phyloP scores from a whole-genome alignment of 2,797 vertebrate genomes.

The Anomalospiza imberbis region DNA sequence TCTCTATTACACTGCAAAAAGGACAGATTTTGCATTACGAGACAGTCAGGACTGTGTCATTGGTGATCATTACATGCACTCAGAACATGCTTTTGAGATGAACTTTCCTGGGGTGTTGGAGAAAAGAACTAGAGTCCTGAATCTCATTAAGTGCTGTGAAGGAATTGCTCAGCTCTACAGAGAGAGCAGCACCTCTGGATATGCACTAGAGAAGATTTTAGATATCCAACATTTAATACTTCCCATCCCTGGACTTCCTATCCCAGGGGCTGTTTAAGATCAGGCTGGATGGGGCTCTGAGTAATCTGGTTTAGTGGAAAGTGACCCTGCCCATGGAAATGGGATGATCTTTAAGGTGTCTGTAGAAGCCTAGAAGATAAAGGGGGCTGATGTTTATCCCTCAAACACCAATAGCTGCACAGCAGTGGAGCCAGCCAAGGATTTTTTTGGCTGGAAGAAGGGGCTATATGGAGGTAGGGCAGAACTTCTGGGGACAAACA shows the following conservation, averaged over 20 bases:
- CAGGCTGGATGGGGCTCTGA: background rate
- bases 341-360: background rate
- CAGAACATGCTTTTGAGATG: background rate
- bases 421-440: background rate
- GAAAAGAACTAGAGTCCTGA: background rate
- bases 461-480: background rate
- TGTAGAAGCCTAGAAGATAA: background rate
- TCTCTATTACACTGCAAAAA: background rate
- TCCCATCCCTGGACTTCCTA: background rate
- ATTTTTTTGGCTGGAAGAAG: background rate
- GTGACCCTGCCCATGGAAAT: background rate
- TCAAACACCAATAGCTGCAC: background rate
- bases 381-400: background rate
- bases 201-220: background rate
- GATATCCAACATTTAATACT: background rate
- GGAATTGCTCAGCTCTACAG: background rate
- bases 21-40: background rate
- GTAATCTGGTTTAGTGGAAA: background rate
- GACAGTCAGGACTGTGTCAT: background rate
- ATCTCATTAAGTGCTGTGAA: background rate
- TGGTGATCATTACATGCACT: background rate
- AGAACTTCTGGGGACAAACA: background rate
- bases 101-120: background rate
- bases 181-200: background rate
- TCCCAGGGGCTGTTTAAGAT: background rate